These are phyloP conservation scores for Calycopis cecrops DNA, from an alignment of 1,140 invertebrate genomes.

Conservation along the genomic window DNA sequence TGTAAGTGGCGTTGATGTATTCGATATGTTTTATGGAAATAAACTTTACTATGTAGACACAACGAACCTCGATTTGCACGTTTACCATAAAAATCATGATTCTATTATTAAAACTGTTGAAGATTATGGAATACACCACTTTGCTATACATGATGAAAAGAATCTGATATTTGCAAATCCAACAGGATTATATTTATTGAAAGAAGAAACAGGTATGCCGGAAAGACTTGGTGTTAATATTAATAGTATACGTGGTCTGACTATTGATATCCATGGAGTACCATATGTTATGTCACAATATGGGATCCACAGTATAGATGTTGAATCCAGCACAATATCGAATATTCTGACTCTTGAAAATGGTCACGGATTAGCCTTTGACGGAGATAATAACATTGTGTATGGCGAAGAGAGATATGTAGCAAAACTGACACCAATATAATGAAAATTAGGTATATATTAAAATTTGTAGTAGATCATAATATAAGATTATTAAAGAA, in stretches of 20 bases:
- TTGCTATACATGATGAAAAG: conserved; percentile 28
- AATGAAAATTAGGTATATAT: no score
- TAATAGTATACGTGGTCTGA: conserved; percentile 32
- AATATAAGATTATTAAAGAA: no score
- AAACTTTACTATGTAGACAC: conserved; percentile 42
- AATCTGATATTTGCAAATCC: conserved; percentile 37
- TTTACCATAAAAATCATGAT: conserved; percentile 25
- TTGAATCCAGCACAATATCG: conserved; percentile 20
- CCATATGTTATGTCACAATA: conserved; percentile 34
- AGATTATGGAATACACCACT: conserved; percentile 39
- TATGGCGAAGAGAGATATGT: conserved; percentile 39
- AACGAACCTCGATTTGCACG: conserved; percentile 31
- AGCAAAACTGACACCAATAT: conserved; percentile 20
- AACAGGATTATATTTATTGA: conserved; percentile 29
- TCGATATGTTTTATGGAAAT: conserved; percentile 41
- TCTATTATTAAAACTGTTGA: conserved; percentile 27
- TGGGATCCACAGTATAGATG: conserved; percentile 37
- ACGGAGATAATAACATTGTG: conserved; percentile 40
- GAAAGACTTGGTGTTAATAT: conserved; percentile 22
- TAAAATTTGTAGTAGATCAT: no score
- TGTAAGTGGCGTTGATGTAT: conserved; percentile 33
- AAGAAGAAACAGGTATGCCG: conserved; percentile 23
- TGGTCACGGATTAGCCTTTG: conserved; percentile 41
- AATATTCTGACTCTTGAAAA: conserved; percentile 29
- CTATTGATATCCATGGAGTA: conserved; percentile 28